Evolutionary conservation across 2,888 invertebrate species (phyloP).

Genomic region (Patella ulyssiponensis): DNA sequence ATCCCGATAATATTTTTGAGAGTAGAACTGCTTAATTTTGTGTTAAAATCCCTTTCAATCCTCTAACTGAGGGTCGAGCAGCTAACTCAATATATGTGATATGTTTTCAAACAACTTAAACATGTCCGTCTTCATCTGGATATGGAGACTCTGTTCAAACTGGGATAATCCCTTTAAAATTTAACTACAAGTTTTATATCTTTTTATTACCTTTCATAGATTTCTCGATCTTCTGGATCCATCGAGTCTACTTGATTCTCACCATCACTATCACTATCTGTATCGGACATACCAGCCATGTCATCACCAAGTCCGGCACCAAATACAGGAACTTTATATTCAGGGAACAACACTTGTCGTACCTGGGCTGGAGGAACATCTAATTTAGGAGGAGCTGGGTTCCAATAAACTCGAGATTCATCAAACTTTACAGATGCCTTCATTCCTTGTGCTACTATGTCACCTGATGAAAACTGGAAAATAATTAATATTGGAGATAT

Average conservation of each 20-base stretch:
- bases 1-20: too few relatives aligned
- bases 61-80: too few relatives aligned
- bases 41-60: too few relatives aligned
- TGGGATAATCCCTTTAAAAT: too few relatives aligned
- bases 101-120: too few relatives aligned
- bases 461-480: conserved; percentile 46
- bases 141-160: too few relatives aligned
- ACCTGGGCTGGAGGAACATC: conserved; percentile 65
- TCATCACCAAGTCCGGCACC: neutral
- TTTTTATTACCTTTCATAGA: conserved; percentile 36
- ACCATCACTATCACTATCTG: conserved; percentile 45
- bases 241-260: conserved; percentile 40
- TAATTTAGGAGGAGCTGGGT: conserved; percentile 70
- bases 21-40: too few relatives aligned
- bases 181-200: too few relatives aligned
- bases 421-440: conserved; percentile 50
- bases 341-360: conserved; percentile 64
- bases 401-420: conserved; percentile 69
- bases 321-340: conserved; percentile 17
- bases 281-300: conserved; percentile 31
- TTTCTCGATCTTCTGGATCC: conserved; percentile 35
- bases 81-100: too few relatives aligned
- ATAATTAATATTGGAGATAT: neutral
- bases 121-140: too few relatives aligned
- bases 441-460: conserved; percentile 53